Base-by-base conservation (phyloP, 2,113 vertebrate species). In the Triplophysa tibetana region DNA sequence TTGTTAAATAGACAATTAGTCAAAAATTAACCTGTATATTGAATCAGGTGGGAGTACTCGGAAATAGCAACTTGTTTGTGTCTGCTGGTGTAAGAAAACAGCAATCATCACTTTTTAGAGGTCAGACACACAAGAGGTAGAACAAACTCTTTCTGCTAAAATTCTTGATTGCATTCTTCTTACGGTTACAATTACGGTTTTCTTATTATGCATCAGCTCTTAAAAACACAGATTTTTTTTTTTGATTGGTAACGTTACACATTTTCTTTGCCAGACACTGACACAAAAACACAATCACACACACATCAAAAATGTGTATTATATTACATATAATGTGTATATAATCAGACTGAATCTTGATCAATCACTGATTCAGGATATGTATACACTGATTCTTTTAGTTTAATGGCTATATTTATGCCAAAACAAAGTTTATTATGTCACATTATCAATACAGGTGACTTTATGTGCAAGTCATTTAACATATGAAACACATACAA, bases 81-180 rank as follows among this genome's bases (percentile, higher is more conserved):
- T 79, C 13, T 78, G 77, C 77, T 79, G 77, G 60, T 79, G 77
- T 13, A 4, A 70, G 41, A 62, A 63, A 63, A 72, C 43, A 38
- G 8, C 19, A 0, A 58, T 16, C 6, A 10, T 58, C n/a, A 26
- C 48, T 65, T n/a, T 23, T 17, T 33, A 21, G 14, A 41, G 75
- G 29, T 72, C 69, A 72, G 56, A 58, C 29, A 72, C 21, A 74
- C 14, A 45, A 24, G 66, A 70, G 76, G 76, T 78, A 78, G 76
- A 79, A 62, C 9, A 78, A 24, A 75, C 33, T 61, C 41, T 68
- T 21, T 52, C 26, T 16, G 62, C 16, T 60, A n/a, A 26, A 21
- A 38, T 38, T 72, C 14, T 38, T 7, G 7, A 58, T 58, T 21
- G 0, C 43, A 12, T 6, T n/a, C n/a, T n/a, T n/a, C n/a, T n/a